Evolutionary conservation across 2,888 invertebrate genomes (phyloP).

Genomic region (Adelognathus sp.): DNA sequence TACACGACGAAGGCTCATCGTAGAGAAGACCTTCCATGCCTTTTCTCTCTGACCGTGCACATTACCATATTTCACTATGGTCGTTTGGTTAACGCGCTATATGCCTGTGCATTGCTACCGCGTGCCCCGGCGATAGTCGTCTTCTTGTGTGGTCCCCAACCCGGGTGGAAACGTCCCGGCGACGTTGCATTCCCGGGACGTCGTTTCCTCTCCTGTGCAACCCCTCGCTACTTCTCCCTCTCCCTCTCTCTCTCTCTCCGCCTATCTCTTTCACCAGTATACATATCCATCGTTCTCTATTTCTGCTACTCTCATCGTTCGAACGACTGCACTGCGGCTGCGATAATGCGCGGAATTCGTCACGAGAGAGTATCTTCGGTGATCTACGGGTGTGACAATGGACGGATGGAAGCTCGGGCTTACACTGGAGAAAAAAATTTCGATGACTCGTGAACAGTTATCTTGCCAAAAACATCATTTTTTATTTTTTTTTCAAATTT

Average conservation of each 20-base stretch:
- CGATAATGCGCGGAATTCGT: neutral
- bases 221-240: neutral
- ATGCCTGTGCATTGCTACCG: constrained; percentile 36
- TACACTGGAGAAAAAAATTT: too few relatives aligned
- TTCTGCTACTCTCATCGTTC: too few relatives aligned
- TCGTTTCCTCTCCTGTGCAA: constrained; percentile 70
- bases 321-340: too few relatives aligned
- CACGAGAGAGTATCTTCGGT: too few relatives aligned
- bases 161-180: constrained; percentile 62
- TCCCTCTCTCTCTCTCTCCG: constrained; percentile 7
- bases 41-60: constrained; percentile 57
- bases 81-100: constrained; percentile 73
- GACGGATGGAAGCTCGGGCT: constrained; percentile 2
- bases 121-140: constrained; percentile 37
- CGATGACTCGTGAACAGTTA: too few relatives aligned
- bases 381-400: neutral
- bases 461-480: too few relatives aligned
- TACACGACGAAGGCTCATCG: constrained; percentile 34
- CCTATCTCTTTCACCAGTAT: neutral
- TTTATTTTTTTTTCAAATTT: too few relatives aligned
- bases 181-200: constrained; percentile 76
- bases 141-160: constrained; percentile 76
- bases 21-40: neutral
- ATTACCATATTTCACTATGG: constrained; percentile 80
- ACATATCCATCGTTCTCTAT: neutral